Evolutionary conservation across 2,113 vertebrate species (phyloP), one percentile per base, ranked within the genome.

Genomic region (Brachyhypopomus gauderio): DNA sequence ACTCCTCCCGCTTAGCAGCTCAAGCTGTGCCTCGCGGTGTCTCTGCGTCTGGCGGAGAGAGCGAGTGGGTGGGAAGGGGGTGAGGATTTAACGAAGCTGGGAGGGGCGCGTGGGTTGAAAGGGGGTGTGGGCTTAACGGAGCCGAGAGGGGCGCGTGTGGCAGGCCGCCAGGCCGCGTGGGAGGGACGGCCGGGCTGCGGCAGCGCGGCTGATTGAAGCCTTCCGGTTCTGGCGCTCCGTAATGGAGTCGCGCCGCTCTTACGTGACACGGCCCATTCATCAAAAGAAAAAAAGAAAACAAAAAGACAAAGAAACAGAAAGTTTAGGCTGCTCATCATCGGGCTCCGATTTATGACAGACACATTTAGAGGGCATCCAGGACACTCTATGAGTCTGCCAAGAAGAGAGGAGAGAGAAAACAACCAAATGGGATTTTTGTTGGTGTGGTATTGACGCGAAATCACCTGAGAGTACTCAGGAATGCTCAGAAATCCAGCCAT

Each of bases 211-310:
- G 11, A 60, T 48, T 34, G 63, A 81, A 70, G 30, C 30, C 30
- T 27, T 75, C 72, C 72, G 70, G 80, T 75, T 52, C 45, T 52
- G 45, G 12, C 45, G 41, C 4, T 58, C 52, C 3, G 17, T 63
- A 56, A 60, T 36, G 23, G 64, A 73, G 56, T 52, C 72, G n/a
- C 19, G 7, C n/a, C 75, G 62, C 2, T 22, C 62, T 72, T 27
- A 22, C 38, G 56, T 58, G 27, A 58, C 62, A 56, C 55, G 22
- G 41, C 30, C 48, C 22, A 81, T 81, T 76, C 38, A 69, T 75
- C 52, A 81, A 27, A 75, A 67, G 41, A 64, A 74, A 64, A 9
- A 64, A 12, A 27, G 0, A 38, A 36, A 69, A 1, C 0, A 66
- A 66, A 5, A 62, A 62, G 2, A 3, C 30, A 30, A 66, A 14